Evolutionary conservation across 2,888 invertebrate genomes (phyloP).

Genomic region (Strigamia transsilvanica): DNA sequence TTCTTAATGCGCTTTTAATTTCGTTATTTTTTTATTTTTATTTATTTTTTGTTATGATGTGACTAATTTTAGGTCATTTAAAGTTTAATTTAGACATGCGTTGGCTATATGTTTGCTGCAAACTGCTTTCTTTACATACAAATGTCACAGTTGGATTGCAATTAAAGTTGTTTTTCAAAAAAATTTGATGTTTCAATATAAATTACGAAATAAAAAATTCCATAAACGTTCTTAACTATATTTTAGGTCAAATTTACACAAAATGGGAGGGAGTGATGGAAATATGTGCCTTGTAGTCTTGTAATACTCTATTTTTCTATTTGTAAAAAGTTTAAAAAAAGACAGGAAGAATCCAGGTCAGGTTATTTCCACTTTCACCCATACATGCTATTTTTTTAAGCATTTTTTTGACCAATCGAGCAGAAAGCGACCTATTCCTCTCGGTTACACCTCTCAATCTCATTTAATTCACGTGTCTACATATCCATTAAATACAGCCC

Average conservation of each 20-base stretch:
- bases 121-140: not conserved
- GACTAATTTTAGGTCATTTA: not conserved
- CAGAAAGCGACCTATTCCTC: slow-evolving; percentile 3
- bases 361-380: slow-evolving; percentile 48
- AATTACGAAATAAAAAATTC: slow-evolving; percentile 16
- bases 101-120: not conserved
- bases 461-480: not conserved
- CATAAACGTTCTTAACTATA: not conserved
- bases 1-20: not conserved
- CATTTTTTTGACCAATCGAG: slow-evolving; percentile 28
- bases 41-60: not conserved
- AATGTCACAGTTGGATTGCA: not conserved
- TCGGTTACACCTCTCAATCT: slow-evolving; percentile 33
- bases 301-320: slow-evolving; percentile 45
- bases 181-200: not conserved
- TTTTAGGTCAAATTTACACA: slow-evolving; percentile 38
- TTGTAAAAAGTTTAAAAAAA: not conserved
- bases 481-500: not conserved
- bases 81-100: not conserved
- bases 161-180: not conserved
- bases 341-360: slow-evolving; percentile 43
- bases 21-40: not conserved
- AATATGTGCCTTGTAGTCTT: slow-evolving; percentile 42
- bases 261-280: not conserved
- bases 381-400: not conserved